Conservation (phyloP, 2,797 vertebrate species). For the Thripadectes ignobilis region DNA sequence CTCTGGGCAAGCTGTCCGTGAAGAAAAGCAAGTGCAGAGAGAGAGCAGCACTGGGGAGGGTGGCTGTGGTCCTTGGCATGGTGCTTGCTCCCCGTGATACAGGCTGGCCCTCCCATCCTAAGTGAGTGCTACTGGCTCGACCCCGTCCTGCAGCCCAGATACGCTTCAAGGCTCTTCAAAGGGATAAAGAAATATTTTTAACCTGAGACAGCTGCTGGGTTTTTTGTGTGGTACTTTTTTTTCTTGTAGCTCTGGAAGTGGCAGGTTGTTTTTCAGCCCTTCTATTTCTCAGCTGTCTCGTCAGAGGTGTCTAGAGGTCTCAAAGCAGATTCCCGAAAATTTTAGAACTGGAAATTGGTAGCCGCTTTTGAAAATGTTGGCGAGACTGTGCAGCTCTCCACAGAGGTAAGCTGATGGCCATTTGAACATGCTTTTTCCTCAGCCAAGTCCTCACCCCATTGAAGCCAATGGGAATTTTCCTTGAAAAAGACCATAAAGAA, state of each 20-base stretch:
- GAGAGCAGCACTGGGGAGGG: background rate
- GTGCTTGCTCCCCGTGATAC: background rate
- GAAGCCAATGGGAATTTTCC: constrained; percentile 55
- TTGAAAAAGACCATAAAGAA: constrained; percentile 52
- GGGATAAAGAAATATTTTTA: constrained; percentile 47
- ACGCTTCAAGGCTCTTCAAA: background rate
- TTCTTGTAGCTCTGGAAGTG: background rate
- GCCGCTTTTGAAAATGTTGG: background rate
- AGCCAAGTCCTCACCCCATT: constrained; percentile 34
- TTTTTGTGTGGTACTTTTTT: background rate
- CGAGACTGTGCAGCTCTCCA: background rate
- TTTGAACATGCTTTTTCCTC: background rate
- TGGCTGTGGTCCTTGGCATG: background rate
- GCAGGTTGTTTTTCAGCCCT: constrained; percentile 24
- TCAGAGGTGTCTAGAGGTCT: background rate
- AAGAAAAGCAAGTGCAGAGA: constrained; percentile 1
- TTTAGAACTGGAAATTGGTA: constrained; percentile 11
- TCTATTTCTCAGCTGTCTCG: background rate
- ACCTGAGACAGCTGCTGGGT: background rate
- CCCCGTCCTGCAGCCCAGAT: background rate
- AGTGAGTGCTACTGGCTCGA: constrained; percentile 3
- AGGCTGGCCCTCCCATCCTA: background rate
- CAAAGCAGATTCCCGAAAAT: background rate
- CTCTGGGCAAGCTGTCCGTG: background rate
- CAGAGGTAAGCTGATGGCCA: constrained; percentile 24